phyloP scores from a whole-genome alignment of 2,113 vertebrate genomes.

The Myotis yumanensis region DNA sequence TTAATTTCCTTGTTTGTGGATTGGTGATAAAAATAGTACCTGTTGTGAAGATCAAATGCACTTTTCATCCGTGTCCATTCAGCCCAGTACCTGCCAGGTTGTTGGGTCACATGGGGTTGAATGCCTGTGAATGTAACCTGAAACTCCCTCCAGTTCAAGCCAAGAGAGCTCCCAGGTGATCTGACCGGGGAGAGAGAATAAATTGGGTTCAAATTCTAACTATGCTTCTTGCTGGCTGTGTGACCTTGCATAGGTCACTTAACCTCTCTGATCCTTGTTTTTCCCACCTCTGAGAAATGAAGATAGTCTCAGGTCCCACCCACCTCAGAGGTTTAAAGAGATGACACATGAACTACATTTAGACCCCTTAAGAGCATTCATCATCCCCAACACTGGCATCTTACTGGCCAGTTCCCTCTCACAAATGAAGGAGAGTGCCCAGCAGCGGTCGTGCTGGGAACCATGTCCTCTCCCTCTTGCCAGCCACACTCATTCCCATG shows the following conservation, averaged over 20 bases:
- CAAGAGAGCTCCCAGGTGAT: neutral
- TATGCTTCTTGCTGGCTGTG: neutral
- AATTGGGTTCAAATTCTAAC: neutral
- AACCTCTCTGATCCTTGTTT: neutral
- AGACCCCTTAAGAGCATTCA: neutral
- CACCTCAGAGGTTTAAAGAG: neutral
- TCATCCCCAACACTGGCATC: neutral
- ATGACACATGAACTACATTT: neutral
- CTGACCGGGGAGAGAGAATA: neutral
- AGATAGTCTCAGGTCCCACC: neutral
- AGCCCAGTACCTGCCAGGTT: neutral
- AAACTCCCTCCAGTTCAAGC: neutral
- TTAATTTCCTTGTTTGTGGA: neutral
- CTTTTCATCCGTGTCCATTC: neutral
- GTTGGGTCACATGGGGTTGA: neutral
- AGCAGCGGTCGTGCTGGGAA: neutral
- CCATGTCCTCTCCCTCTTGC: neutral
- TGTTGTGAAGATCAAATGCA: neutral
- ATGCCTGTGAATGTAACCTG: neutral
- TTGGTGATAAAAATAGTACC: neutral
- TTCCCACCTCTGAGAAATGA: constrained; percentile 25
- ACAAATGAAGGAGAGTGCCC: neutral
- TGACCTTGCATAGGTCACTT: neutral
- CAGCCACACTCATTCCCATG: neutral
- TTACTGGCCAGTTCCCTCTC: neutral